Evolutionary conservation across 2,797 vertebrate species (phyloP).

Genomic region (Sylvia borin): DNA sequence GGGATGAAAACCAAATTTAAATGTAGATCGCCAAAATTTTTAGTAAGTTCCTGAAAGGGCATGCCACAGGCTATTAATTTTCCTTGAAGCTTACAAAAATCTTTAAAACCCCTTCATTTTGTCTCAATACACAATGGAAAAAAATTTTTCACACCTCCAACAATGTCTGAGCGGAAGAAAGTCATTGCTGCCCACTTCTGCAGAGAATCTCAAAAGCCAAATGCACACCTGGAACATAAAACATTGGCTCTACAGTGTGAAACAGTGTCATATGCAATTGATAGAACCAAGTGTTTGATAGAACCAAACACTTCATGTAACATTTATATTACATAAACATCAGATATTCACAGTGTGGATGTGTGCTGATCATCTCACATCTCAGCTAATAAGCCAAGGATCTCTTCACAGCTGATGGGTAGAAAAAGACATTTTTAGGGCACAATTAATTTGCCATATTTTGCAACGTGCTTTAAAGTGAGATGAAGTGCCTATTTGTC

Average conservation of each 20-base stretch:
- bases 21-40: neutral
- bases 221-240: neutral
- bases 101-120: neutral
- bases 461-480: neutral
- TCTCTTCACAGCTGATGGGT: neutral
- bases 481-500: conserved; percentile 23
- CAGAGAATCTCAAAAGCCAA: neutral
- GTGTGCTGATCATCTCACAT: neutral
- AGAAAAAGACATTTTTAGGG: conserved; percentile 49
- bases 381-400: conserved; percentile 16
- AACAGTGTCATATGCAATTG: neutral
- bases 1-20: neutral
- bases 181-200: neutral
- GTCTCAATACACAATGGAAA: neutral
- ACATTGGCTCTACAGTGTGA: neutral
- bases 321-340: neutral
- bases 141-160: neutral
- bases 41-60: neutral
- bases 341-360: neutral
- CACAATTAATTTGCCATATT: conserved; percentile 50
- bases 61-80: neutral
- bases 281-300: neutral
- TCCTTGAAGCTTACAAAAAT: neutral
- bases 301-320: neutral
- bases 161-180: neutral